Evolutionary conservation across 2,888 invertebrate genomes (phyloP).

Genomic region (Gari tellinella): DNA sequence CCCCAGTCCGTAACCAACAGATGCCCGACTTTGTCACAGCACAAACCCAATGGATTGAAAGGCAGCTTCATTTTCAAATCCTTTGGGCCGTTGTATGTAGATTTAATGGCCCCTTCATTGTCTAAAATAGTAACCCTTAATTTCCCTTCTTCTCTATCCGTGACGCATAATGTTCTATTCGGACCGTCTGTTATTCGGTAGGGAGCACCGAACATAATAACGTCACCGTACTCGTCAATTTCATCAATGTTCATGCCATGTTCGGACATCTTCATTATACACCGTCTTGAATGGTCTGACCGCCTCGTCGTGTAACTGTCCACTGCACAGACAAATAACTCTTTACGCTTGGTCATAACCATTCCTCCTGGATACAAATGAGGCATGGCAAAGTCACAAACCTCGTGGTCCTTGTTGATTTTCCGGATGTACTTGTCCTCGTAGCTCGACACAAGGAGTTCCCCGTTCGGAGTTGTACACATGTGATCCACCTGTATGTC

Average conservation of each 20-base stretch:
- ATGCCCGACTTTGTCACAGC: constrained; percentile 60
- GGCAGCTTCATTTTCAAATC: constrained; percentile 59
- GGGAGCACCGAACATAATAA: constrained; percentile 63
- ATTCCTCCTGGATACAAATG: constrained; percentile 67
- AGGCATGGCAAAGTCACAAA: constrained; percentile 60
- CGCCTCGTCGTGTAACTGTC: constrained; percentile 68
- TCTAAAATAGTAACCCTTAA: constrained; percentile 59
- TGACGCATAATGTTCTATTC: constrained; percentile 58
- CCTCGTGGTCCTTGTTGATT: constrained; percentile 60
- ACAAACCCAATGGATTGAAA: constrained; percentile 66
- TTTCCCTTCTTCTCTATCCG: constrained; percentile 67
- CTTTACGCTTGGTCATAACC: constrained; percentile 63
- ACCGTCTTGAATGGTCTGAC: constrained; percentile 51
- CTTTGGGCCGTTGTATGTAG: constrained; percentile 58
- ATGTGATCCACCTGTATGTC: constrained; percentile 69
- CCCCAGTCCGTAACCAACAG: constrained; percentile 67
- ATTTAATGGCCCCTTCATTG: constrained; percentile 57
- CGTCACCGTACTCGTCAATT: constrained; percentile 66
- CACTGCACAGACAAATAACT: constrained; percentile 66
- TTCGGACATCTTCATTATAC: constrained; percentile 63
- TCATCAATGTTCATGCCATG: constrained; percentile 62
- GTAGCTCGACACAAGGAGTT: constrained; percentile 65
- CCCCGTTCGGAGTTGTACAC: constrained; percentile 55
- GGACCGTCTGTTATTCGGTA: constrained; percentile 64
- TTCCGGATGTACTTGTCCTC: constrained; percentile 69